Evolutionary conservation across 2,888 invertebrate genomes (phyloP), one percentile per base, ranked within the genome.

Genomic region (Geotrupes spiniger): DNA sequence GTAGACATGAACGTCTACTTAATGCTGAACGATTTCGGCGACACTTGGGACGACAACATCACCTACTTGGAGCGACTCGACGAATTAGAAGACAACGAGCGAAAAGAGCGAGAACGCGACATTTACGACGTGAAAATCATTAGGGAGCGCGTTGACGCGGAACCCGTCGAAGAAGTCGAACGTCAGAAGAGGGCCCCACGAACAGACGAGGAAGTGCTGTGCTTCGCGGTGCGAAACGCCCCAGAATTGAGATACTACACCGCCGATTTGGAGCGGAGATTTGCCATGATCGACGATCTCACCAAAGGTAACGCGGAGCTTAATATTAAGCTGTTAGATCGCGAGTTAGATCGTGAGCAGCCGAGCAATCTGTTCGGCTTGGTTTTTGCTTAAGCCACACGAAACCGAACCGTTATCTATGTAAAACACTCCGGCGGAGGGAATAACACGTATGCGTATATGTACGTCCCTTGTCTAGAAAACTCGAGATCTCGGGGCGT

Each of bases 51-150:
- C 6, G 59, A 61, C 40, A 56, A 60, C 17, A 49, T 50, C 12
- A 42, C 36, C n/a, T 25, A 15, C n/a, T 33, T 37, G 11, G 14
- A 15, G n/a, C 11, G 27, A 9, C 27, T 26, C 6, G 40, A 40
- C 11, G 8, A 12, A 14, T 26, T 40, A 10, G 27, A 27, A 6
- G 3, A 15, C 10, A 27, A 25, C 6, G 49, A 51, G 16, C 38
- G 49, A 45, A 53, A 46, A 28, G 59, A 54, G 11, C 42, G 46
- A 42, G 53, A 56, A 11, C 38, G 61, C n/a, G 62, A 56, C 42
- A 62, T 63, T 44, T 64, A 66, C 48, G 64, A 64, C 33, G 59
- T 64, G 11, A 61, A 48, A 46, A 51, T 53, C 9, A 17, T 45
- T 27, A n/a, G 50, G 45, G 11, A 53, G 38, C 16, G 11, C 6